These are phyloP conservation scores for Steinernema khuongi DNA, from an alignment of 1,140 invertebrate species.

Conservation along the genomic window DNA sequence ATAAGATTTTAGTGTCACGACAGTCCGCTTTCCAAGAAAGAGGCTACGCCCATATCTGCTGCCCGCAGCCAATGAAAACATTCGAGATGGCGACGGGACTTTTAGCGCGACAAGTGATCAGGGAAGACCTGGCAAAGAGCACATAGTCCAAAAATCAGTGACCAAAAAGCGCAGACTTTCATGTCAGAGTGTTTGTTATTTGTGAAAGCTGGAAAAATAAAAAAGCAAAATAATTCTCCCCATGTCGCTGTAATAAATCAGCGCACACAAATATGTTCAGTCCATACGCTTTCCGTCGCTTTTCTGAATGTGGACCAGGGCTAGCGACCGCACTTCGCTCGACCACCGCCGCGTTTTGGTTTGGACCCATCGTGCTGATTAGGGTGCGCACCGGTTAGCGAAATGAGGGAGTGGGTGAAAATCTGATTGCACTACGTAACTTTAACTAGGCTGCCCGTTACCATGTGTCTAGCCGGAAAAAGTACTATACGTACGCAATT, in stretches of 20 bases:
- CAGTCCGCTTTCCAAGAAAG: no score
- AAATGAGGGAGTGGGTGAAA: not conserved
- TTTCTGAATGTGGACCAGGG: not conserved
- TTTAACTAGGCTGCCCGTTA: no score
- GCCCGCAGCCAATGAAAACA: no score
- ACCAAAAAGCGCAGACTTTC: no score
- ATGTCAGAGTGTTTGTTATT: no score
- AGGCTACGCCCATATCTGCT: no score
- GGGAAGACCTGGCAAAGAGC: not conserved
- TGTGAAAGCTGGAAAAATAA: not conserved
- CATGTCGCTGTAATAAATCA: conserved; percentile 3
- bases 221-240: not conserved
- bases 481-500: no score
- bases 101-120: not conserved
- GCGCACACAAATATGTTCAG: not conserved
- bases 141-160: not conserved
- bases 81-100: no score
- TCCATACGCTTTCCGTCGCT: not conserved
- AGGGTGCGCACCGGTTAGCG: not conserved
- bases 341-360: not conserved
- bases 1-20: no score
- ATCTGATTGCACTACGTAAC: not conserved
- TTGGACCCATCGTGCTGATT: not conserved
- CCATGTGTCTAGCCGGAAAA: no score
- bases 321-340: not conserved